phyloP scores from a whole-genome alignment of 2,888 invertebrate genomes.

The Laspeyria flexula region DNA sequence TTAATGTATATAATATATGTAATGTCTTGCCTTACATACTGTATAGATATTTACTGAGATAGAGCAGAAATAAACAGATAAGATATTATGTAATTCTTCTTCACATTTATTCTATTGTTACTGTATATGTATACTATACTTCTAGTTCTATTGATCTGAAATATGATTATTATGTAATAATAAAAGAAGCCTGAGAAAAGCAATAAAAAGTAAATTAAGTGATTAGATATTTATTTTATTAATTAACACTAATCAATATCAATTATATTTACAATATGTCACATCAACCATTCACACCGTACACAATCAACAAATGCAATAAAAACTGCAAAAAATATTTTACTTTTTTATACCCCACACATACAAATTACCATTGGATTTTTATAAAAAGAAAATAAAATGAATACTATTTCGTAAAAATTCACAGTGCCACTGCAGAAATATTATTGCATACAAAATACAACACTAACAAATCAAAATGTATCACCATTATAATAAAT shows the following conservation, averaged over 20 bases:
- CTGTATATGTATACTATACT: conserved; percentile 10
- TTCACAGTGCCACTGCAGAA: conserved; percentile 64
- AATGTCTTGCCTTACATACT: no score
- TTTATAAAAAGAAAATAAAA: conserved; percentile 48
- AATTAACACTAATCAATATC: conserved; percentile 78
- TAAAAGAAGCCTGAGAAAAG: conserved; percentile 28
- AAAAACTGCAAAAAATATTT: conserved; percentile 64
- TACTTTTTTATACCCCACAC: conserved; percentile 49
- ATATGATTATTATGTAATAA: conserved; percentile 18
- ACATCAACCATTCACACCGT: conserved; percentile 57
- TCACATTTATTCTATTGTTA: conserved; percentile 9
- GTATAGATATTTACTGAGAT: no score
- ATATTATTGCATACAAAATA: conserved; percentile 32
- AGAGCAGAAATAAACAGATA: no score
- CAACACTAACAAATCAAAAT: conserved; percentile 33
- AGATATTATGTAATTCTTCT: conserved; percentile 21
- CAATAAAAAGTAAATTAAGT: conserved; percentile 52
- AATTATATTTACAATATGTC: conserved; percentile 76
- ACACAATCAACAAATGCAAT: conserved; percentile 73
- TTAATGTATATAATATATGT: no score
- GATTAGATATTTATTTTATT: conserved; percentile 69
- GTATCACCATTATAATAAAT: conserved; percentile 34
- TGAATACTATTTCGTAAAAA: conserved; percentile 48
- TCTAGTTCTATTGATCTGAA: conserved; percentile 33
- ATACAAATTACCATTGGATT: conserved; percentile 43